Base-by-base conservation (phyloP, 2,888 invertebrate genomes). In the Xanthorhoe spadicearia region DNA sequence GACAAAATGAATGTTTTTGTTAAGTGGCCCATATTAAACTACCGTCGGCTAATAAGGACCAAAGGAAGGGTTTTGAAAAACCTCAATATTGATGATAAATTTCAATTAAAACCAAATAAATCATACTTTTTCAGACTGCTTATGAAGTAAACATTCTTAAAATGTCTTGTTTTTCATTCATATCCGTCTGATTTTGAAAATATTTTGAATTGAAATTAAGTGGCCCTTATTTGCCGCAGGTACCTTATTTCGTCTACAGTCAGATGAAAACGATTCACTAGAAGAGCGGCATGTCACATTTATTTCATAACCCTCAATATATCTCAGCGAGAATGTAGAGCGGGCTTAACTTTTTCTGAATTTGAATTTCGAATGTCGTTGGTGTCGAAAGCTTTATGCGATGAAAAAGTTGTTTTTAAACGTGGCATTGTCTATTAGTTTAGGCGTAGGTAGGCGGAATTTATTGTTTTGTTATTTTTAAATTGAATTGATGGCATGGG, bases 341-440 rank as follows among this genome's bases (percentile, higher is more conserved):
- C 38, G 38, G 2, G 38, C 13, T 43, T 43, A 43, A 43, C 38
- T 43, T 43, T 43, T 43, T 43, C 13, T 80, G 84, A 83, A 81
- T 84, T 82, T 81, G 86, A 83, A 86, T 89, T 88, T 86, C 83
- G 84, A 84, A 83, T 85, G 88, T 81, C 81, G 80, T 78, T 38
- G 81, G 89, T 85, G 93, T 83, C 87, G 92, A 92, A 89, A 92
- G 90, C 85, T 92, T 92, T 91, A 92, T 86, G 84, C 73, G 81
- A 61, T 79, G 76, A 80, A 77, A 74, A 80, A 84, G 82, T 90
- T 90, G 84, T 76, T 89, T 89, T 87, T 88, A 88, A 90, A 88
- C 80, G 85, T 78, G 79, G 83, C 80, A 82, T 83, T 83, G 79
- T 82, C 75, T 78, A 71, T 72, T 78, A 73, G 77, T 74, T 76